Evolutionary conservation across 2,113 vertebrate species (phyloP).

Genomic region (Lepidothrix coronata): DNA sequence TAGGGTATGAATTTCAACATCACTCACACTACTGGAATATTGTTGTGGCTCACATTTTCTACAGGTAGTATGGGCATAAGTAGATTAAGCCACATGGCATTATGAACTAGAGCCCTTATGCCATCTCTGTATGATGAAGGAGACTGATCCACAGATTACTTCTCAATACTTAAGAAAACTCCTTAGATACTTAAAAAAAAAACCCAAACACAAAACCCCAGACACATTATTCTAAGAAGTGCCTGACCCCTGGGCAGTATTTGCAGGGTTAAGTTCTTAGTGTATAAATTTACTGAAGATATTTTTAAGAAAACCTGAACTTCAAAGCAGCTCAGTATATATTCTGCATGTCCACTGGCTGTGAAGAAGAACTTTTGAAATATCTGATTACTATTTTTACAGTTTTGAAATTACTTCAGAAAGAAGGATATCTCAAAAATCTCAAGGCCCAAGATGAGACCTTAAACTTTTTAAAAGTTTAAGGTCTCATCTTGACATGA

Average conservation of each 20-base stretch:
- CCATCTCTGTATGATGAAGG: not conserved
- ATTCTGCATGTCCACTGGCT: not conserved
- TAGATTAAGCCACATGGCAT: not conserved
- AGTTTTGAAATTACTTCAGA: not conserved
- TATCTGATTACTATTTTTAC: not conserved
- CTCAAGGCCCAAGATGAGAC: not conserved
- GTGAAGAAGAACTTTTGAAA: not conserved
- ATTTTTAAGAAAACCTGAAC: not conserved
- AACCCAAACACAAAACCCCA: rapidly evolving
- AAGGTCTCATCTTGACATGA: not conserved
- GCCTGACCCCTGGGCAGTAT: not conserved
- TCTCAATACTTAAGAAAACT: not conserved
- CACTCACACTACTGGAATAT: not conserved
- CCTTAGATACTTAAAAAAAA: not conserved
- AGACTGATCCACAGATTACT: not conserved
- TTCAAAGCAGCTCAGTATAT: not conserved
- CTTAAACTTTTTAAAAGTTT: not conserved
- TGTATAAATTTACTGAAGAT: not conserved
- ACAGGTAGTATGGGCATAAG: not conserved
- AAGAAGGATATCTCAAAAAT: not conserved
- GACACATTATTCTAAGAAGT: not conserved
- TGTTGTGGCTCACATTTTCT: not conserved
- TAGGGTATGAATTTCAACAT: not conserved
- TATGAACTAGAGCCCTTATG: not conserved
- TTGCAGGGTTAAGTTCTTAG: not conserved